Conservation (phyloP, 2,888 invertebrate species). For the Drosophila paracracens region DNA sequence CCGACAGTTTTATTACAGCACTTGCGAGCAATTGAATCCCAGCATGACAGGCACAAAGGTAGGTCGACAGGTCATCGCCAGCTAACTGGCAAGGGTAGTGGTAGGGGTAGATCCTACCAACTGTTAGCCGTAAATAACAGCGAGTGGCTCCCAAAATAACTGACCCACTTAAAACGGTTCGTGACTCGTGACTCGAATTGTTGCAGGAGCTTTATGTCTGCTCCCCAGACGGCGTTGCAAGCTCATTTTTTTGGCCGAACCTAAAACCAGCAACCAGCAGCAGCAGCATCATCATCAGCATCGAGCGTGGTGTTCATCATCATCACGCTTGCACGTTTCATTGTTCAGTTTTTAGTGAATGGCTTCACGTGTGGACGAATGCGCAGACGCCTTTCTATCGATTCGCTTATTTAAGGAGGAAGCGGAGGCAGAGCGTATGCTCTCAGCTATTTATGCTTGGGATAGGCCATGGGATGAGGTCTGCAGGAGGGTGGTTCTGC, state of each 20-base stretch:
- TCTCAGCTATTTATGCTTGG: conserved; percentile 53
- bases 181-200: not conserved
- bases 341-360: conserved; percentile 70
- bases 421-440: conserved; percentile 24
- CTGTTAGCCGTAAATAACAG: conserved; percentile 17
- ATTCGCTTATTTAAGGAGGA: conserved; percentile 38
- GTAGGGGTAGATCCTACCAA: not conserved
- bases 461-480: conserved; percentile 69
- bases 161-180: conserved; percentile 48
- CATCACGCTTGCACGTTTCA: conserved; percentile 21
- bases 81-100: not conserved
- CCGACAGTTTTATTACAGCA: conserved; percentile 43
- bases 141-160: conserved; percentile 49
- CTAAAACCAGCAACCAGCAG: not conserved
- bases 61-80: not conserved
- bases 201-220: conserved; percentile 4
- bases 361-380: conserved; percentile 47
- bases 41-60: conserved; percentile 11
- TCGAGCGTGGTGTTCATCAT: conserved; percentile 11
- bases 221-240: conserved; percentile 13
- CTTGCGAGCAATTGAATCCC: conserved; percentile 32
- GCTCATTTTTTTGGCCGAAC: conserved; percentile 3
- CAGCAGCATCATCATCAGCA: conserved; percentile 5
- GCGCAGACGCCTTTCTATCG: conserved; percentile 69
- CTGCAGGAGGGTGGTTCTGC: not conserved